A percentile compares a stretch with the other conserved stretches of the same genome.
Evolutionary conservation across 2,113 vertebrate genomes (phyloP).

Genomic region (Excalfactoria chinensis): DNA sequence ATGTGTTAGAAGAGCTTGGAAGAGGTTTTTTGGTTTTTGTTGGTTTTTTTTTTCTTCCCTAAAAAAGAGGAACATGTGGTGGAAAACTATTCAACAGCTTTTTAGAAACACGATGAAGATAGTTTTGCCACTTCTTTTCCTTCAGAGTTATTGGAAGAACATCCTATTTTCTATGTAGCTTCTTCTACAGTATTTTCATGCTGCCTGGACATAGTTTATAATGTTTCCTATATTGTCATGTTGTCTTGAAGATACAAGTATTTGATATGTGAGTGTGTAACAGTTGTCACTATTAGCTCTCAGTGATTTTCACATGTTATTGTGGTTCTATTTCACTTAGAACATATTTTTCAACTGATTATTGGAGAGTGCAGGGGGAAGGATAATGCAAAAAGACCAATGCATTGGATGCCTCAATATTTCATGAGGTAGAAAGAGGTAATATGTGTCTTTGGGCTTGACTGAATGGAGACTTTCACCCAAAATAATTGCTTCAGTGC

Average conservation of each 20-base stretch:
- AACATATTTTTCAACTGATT: neutral
- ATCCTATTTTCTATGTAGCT: neutral
- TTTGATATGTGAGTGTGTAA: neutral
- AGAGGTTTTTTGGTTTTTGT: neutral
- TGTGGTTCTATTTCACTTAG: neutral
- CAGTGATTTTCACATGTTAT: neutral
- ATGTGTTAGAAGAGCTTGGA: slow-evolving; percentile 2
- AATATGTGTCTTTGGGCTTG: neutral
- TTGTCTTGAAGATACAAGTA: neutral
- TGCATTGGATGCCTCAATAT: neutral
- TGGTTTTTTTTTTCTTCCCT: neutral
- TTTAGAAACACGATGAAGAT: neutral
- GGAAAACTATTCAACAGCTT: neutral
- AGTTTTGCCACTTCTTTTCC: neutral
- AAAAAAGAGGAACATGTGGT: slow-evolving; percentile 17
- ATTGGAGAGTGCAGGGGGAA: neutral
- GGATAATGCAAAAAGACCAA: neutral
- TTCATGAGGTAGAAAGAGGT: neutral
- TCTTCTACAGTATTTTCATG: neutral
- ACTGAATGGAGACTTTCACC: neutral
- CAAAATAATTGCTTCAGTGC: neutral
- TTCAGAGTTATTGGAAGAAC: neutral
- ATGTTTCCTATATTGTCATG: neutral
- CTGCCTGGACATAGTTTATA: neutral
- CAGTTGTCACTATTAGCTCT: neutral